These are phyloP conservation scores for Bombus fervidus DNA, from an alignment of 1,140 invertebrate genomes.

Conservation along the genomic window DNA sequence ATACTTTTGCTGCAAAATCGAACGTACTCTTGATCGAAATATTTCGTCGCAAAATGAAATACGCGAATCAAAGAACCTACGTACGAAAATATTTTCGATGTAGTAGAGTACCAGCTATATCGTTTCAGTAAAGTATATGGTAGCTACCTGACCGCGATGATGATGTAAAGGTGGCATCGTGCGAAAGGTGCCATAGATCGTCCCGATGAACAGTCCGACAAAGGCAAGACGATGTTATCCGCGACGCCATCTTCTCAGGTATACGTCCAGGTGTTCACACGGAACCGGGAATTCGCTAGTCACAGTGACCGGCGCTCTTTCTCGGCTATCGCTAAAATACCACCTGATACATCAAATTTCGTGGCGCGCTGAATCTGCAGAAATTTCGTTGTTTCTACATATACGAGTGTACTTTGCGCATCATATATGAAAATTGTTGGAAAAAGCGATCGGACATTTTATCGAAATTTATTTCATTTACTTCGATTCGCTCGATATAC, in stretches of 20 bases:
- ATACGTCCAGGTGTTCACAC: constrained; percentile 70
- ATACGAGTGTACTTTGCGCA: not conserved
- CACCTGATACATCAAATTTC: constrained; percentile 2
- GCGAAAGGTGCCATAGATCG: constrained; percentile 66
- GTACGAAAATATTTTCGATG: no score
- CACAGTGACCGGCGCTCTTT: constrained; percentile 40
- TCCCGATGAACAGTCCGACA: constrained; percentile 47
- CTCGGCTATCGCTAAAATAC: constrained; percentile 1
- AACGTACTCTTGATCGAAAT: not conserved
- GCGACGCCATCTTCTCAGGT: constrained; percentile 61
- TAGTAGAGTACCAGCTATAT: not conserved
- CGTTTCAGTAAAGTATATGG: not conserved
- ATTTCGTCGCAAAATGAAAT: not conserved
- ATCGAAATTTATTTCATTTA: not conserved
- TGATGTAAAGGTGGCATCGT: constrained; percentile 61
- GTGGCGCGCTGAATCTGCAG: not conserved
- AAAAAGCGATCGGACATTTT: not conserved
- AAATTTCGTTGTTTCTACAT: not conserved
- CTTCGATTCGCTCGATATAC: not conserved
- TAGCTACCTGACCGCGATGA: constrained; percentile 62
- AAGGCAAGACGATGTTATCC: constrained; percentile 73
- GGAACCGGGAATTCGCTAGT: constrained; percentile 68
- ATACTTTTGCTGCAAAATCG: not conserved
- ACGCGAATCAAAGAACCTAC: not conserved
- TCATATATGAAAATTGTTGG: no score